These are phyloP conservation scores for Zaprionus capensis DNA, from an alignment of 1,140 invertebrate species.

Conservation along the genomic window DNA sequence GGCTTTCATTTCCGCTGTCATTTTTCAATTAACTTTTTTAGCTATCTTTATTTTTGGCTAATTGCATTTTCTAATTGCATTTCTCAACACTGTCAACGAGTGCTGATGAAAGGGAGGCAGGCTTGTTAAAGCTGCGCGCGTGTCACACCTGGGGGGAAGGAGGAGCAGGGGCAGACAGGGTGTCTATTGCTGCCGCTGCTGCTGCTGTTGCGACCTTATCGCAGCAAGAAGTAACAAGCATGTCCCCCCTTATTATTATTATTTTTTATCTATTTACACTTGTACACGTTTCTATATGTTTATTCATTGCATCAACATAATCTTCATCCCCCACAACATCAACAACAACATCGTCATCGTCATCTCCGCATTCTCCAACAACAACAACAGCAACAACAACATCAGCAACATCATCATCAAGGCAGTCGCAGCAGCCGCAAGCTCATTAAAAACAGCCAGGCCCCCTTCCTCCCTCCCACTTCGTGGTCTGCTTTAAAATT, in stretches of 20 bases:
- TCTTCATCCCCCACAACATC: conserved; percentile 31
- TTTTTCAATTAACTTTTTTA: conserved; percentile 56
- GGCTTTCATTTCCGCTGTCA: conserved; percentile 36
- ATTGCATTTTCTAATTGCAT: conserved; percentile 76
- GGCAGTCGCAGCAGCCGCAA: not conserved
- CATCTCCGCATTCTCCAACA: conserved; percentile 22
- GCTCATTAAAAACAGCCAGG: conserved; percentile 3
- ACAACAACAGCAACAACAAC: not conserved
- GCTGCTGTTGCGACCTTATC: conserved; percentile 22
- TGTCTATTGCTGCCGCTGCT: too few species aligned
- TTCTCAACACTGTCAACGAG: conserved; percentile 62
- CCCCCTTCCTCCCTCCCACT: conserved; percentile 6
- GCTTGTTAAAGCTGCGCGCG: conserved; percentile 19
- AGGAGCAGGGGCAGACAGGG: not conserved
- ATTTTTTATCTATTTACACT: conserved; percentile 79
- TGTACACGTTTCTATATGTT: conserved; percentile 76
- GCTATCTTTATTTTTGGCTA: conserved; percentile 51
- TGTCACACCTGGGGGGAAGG: conserved; percentile 23
- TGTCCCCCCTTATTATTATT: conserved; percentile 12
- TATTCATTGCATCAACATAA: conserved; percentile 64
- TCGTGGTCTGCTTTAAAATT: conserved; percentile 45
- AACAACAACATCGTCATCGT: conserved; percentile 20
- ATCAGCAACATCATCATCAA: not conserved
- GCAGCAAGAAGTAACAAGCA: not conserved
- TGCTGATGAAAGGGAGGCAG: conserved; percentile 8